A percentile compares a stretch with the other conserved stretches of the same genome.
Evolutionary conservation across 2,888 invertebrate species (phyloP).

Genomic region (Diachrysia chrysitis): DNA sequence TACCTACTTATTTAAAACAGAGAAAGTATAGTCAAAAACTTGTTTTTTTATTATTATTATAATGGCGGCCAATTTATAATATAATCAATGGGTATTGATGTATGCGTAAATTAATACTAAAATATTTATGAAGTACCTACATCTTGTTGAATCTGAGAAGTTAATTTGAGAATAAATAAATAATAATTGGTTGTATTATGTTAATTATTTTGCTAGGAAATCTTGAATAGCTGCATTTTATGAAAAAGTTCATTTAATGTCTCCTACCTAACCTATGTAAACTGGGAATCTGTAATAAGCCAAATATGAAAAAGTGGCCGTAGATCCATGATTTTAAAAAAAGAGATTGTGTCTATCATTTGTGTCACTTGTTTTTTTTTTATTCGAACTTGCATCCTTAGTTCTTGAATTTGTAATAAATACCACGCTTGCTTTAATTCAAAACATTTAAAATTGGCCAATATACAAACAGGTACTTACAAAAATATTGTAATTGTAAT

Average conservation of each 20-base stretch:
- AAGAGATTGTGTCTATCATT: not conserved
- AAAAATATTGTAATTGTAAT: no score
- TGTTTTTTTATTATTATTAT: conserved; percentile 23
- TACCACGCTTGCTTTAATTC: not conserved
- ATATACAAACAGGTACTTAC: no score
- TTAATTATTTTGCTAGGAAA: no score
- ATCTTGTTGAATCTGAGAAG: not conserved
- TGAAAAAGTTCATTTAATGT: no score
- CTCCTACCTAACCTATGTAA: no score
- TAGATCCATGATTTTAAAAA: no score
- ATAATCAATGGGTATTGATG: conserved; percentile 32
- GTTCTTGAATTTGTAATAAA: not conserved
- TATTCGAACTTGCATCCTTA: not conserved
- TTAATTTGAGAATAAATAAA: not conserved
- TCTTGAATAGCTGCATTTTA: no score
- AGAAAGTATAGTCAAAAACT: conserved; percentile 36
- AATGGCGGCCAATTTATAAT: conserved; percentile 13
- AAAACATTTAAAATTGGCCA: no score
- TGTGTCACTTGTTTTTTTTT: not conserved
- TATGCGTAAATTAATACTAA: conserved; percentile 27
- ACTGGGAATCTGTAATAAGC: no score
- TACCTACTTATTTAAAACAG: conserved; percentile 10
- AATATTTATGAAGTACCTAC: conserved; percentile 23
- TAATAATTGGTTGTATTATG: no score
- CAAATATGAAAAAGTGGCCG: no score